Conservation (phyloP, 1,140 invertebrate species). For the Brachionus rubens region DNA sequence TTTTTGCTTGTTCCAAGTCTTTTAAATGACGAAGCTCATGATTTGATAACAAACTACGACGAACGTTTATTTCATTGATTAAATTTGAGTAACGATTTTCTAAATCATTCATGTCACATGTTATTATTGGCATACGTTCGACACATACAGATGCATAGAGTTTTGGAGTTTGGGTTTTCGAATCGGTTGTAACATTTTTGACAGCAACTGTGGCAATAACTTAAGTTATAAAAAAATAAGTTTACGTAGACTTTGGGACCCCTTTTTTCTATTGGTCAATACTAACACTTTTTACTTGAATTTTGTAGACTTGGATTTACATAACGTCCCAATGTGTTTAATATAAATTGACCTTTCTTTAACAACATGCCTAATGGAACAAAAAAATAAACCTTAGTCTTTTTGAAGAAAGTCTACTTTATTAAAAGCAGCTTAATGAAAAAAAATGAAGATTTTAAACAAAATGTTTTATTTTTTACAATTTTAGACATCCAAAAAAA, state of each 20-base stretch:
- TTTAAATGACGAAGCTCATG: constrained; percentile 42
- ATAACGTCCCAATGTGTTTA: too few species aligned
- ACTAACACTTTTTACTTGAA: background rate
- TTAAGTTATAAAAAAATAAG: background rate
- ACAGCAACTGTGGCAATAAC: background rate
- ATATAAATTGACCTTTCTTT: background rate
- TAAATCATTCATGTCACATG: constrained; percentile 44
- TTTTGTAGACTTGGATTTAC: background rate
- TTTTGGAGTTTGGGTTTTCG: background rate
- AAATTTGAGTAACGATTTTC: constrained; percentile 43
- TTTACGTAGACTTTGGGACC: too few species aligned
- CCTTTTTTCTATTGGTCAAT: too few species aligned
- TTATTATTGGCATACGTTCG: constrained; percentile 38
- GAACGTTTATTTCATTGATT: constrained; percentile 45
- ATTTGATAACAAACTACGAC: constrained; percentile 42
- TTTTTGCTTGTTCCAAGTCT: constrained; percentile 2
- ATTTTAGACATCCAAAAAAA: background rate
- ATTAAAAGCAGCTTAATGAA: background rate
- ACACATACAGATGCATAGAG: constrained; percentile 8
- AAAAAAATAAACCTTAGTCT: background rate
- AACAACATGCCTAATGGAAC: background rate
- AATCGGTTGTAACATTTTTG: background rate
- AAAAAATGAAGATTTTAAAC: background rate
- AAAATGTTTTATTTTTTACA: background rate
- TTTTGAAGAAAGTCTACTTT: background rate